These are phyloP conservation scores for Pardosa pseudoannulata DNA, from an alignment of 2,888 invertebrate species.

Conservation along the genomic window DNA sequence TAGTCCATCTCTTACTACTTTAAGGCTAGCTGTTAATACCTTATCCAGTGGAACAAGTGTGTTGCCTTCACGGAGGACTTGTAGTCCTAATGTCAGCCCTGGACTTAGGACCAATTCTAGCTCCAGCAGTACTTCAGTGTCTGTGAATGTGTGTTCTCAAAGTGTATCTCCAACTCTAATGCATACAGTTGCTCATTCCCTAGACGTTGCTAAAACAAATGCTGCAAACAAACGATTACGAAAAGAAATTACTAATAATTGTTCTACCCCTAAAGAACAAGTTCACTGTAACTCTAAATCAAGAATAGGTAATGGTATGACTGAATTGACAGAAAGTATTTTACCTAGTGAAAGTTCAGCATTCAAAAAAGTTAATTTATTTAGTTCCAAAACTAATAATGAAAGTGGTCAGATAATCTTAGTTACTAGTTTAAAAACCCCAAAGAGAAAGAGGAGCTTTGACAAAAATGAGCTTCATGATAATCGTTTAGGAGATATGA, in stretches of 20 bases:
- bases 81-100: conserved; percentile 58
- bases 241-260: conserved; percentile 77
- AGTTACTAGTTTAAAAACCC: conserved; percentile 40
- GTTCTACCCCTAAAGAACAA: conserved; percentile 36
- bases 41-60: conserved; percentile 49
- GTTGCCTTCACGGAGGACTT: conserved; percentile 45
- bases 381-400: conserved; percentile 59
- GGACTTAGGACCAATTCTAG: conserved; percentile 55
- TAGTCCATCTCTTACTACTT: conserved; percentile 69
- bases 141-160: conserved; percentile 51
- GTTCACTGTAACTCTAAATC: conserved; percentile 42
- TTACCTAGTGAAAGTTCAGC: conserved; percentile 62
- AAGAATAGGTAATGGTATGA: conserved; percentile 71
- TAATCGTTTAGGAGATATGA: conserved; percentile 43
- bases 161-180: conserved; percentile 41
- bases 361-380: conserved; percentile 52
- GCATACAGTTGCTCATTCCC: conserved; percentile 63
- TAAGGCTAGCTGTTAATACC: conserved; percentile 29
- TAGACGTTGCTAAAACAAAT: conserved; percentile 76
- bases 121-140: conserved; percentile 49
- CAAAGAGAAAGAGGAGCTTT: conserved; percentile 66
- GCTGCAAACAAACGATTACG: conserved; percentile 80
- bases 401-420: conserved; percentile 38
- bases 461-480: conserved; percentile 63
- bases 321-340: conserved; percentile 44